Evolutionary conservation across 2,888 invertebrate genomes (phyloP).

Genomic region (Plebejus argus): DNA sequence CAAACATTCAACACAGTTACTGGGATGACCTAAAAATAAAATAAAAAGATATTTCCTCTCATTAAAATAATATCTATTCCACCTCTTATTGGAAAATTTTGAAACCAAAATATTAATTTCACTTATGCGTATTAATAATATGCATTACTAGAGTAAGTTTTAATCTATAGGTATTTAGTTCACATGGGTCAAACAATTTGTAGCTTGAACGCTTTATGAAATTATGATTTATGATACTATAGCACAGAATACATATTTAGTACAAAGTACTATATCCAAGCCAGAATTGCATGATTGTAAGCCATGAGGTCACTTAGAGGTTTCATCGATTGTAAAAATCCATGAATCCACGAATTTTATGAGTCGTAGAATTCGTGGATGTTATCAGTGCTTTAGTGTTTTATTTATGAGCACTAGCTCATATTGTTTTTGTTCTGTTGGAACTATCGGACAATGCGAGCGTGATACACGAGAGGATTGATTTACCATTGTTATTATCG

Average conservation of each 20-base stretch:
- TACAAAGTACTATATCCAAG: too few species aligned
- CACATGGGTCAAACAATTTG: too few species aligned
- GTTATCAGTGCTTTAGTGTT: neutral
- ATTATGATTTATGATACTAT: too few species aligned
- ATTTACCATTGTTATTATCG: neutral
- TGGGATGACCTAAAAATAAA: neutral
- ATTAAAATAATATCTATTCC: neutral
- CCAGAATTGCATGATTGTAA: neutral
- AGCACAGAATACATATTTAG: too few species aligned
- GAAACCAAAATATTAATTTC: too few species aligned
- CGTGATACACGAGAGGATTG: neutral
- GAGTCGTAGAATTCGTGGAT: neutral
- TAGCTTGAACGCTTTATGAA: too few species aligned
- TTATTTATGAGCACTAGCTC: too few species aligned
- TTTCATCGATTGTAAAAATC: neutral
- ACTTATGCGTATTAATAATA: too few species aligned
- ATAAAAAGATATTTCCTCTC: neutral
- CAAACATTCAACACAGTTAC: neutral
- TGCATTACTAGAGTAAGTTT: too few species aligned
- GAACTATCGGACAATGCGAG: neutral
- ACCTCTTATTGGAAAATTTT: neutral
- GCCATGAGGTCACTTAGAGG: neutral
- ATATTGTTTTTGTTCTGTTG: slow-evolving; percentile 9
- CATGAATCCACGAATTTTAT: neutral
- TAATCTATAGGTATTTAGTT: too few species aligned